Evolutionary conservation across 2,888 invertebrate genomes (phyloP).

Genomic region (Acronicta alni): DNA sequence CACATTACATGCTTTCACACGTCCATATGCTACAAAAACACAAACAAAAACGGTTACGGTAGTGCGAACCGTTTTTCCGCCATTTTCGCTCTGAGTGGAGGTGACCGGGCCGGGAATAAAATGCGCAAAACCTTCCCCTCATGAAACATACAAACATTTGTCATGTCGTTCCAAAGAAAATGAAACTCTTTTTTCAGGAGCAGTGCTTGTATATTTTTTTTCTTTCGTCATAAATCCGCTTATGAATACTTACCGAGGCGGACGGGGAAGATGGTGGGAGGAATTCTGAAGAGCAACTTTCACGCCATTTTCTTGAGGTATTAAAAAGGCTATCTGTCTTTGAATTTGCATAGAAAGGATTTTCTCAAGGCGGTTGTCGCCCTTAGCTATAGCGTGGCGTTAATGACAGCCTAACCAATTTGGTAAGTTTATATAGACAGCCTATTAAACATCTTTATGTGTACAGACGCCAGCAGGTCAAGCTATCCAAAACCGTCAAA

Average conservation of each 20-base stretch:
- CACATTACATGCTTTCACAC: neutral
- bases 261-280: conserved; percentile 4
- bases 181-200: conserved; percentile 42
- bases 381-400: too few relatives aligned
- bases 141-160: conserved; percentile 48
- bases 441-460: too few relatives aligned
- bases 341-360: too few relatives aligned
- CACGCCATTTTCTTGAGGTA: conserved; percentile 19
- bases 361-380: too few relatives aligned
- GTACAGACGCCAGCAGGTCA: too few relatives aligned
- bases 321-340: too few relatives aligned
- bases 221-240: conserved; percentile 44
- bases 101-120: conserved; percentile 29
- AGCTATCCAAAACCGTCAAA: too few relatives aligned
- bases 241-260: conserved; percentile 50
- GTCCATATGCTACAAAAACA: neutral
- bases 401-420: too few relatives aligned
- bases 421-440: too few relatives aligned
- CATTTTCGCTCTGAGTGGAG: conserved; percentile 12
- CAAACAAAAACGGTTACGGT: conserved; percentile 1
- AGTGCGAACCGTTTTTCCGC: conserved; percentile 6
- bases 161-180: conserved; percentile 31
- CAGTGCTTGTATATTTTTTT: conserved; percentile 38
- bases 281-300: neutral
- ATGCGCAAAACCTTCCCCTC: conserved; percentile 29